A percentile compares a stretch with the other conserved stretches of the same genome.
These are phyloP conservation scores for Sitophilus oryzae DNA, from an alignment of 1,140 invertebrate genomes.

Conservation along the genomic window DNA sequence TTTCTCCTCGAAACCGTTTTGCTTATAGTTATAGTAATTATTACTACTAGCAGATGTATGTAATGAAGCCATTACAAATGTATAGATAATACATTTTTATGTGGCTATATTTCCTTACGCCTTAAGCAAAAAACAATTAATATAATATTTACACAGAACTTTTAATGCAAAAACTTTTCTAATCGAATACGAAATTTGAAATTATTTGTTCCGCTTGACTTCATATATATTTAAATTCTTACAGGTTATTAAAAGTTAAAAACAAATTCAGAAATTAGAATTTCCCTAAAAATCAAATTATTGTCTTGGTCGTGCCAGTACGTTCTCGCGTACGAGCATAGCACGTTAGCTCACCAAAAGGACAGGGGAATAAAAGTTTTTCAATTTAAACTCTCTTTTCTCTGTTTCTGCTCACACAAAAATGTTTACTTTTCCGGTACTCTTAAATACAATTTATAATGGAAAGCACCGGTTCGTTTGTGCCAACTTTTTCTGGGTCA, in stretches of 20 bases:
- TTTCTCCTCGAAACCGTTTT: no score
- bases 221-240: neutral
- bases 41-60: no score
- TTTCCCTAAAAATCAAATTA: neutral
- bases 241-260: neutral
- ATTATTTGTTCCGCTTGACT: no score
- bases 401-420: no score
- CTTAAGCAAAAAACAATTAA: no score
- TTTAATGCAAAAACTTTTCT: no score
- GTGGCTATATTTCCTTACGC: no score
- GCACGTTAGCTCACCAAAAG: neutral
- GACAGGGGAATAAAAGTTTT: neutral
- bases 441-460: neutral
- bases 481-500: constrained; percentile 29
- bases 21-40: no score
- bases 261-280: neutral
- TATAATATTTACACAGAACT: no score
- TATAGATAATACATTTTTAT: no score
- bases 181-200: no score
- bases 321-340: neutral
- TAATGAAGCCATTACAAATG: no score
- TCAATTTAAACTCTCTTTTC: neutral
- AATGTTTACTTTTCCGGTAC: neutral
- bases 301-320: neutral
- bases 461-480: constrained; percentile 19